Conservation (phyloP, 2,797 vertebrate species). For the Propithecus deckenii region DNA sequence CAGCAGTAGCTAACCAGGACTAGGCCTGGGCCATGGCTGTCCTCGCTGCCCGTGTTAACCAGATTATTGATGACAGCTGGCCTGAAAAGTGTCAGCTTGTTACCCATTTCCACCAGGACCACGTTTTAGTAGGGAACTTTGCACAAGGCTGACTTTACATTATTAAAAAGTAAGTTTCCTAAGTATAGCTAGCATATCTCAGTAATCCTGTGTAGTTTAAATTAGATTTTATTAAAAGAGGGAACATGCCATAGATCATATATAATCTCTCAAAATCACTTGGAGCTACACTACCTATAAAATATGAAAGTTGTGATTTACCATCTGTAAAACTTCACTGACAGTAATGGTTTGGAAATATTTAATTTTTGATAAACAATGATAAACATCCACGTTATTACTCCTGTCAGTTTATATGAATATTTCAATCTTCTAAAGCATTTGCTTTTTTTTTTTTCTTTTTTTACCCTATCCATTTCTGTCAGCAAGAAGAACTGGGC, state of each 20-base stretch:
- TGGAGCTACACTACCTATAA: neutral
- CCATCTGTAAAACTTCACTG: neutral
- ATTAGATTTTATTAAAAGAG: conserved; percentile 6
- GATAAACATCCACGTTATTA: neutral
- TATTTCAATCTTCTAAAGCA: neutral
- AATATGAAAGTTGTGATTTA: neutral
- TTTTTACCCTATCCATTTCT: neutral
- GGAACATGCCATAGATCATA: neutral
- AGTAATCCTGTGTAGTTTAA: neutral
- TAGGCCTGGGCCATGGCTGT: rapidly evolving
- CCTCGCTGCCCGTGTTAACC: neutral
- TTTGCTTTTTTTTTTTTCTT: no score
- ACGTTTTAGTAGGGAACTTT: neutral
- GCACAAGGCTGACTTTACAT: neutral
- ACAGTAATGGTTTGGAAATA: neutral
- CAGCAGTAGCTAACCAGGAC: neutral
- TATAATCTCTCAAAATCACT: neutral
- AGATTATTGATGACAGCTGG: neutral
- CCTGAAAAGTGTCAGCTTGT: neutral
- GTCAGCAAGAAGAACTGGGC: neutral
- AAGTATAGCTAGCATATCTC: neutral
- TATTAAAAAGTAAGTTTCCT: neutral
- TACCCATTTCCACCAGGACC: neutral
- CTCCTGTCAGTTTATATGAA: neutral
- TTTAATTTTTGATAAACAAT: conserved; percentile 37